Percentiles rank a stretch among this genome's conserved stretches.
These are phyloP conservation scores for Anoura caudifer DNA, from an alignment of 2,113 vertebrate species.

Conservation along the genomic window DNA sequence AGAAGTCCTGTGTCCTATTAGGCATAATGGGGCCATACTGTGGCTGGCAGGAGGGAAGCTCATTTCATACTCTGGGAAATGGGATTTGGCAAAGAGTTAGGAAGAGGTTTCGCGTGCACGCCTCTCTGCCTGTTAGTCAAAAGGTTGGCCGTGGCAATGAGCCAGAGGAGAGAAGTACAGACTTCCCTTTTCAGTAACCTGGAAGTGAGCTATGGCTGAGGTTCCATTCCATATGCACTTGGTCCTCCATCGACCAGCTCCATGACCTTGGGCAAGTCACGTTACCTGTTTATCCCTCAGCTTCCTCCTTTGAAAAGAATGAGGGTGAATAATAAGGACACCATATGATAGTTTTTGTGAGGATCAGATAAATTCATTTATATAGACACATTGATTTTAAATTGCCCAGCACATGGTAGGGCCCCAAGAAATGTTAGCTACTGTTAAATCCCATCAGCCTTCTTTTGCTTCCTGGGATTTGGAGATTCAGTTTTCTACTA, in stretches of 20 bases:
- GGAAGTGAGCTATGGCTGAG: background rate
- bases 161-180: constrained; percentile 35
- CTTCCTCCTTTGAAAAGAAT: background rate
- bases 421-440: background rate
- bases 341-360: background rate
- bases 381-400: background rate
- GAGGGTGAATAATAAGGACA: background rate
- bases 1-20: constrained; percentile 46
- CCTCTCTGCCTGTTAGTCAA: background rate
- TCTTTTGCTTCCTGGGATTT: background rate
- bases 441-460: background rate
- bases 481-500: background rate
- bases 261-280: background rate
- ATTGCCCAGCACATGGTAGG: background rate
- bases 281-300: background rate
- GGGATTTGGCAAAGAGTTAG: constrained; percentile 36
- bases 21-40: constrained; percentile 55
- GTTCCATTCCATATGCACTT: background rate
- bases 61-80: constrained; percentile 22
- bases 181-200: background rate
- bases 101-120: constrained; percentile 8
- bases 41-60: constrained; percentile 33
- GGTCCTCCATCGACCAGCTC: background rate
- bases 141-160: constrained; percentile 52
- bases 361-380: background rate